Base-by-base conservation (phyloP, 2,888 invertebrate species). In the Strigamia maritima region DNA sequence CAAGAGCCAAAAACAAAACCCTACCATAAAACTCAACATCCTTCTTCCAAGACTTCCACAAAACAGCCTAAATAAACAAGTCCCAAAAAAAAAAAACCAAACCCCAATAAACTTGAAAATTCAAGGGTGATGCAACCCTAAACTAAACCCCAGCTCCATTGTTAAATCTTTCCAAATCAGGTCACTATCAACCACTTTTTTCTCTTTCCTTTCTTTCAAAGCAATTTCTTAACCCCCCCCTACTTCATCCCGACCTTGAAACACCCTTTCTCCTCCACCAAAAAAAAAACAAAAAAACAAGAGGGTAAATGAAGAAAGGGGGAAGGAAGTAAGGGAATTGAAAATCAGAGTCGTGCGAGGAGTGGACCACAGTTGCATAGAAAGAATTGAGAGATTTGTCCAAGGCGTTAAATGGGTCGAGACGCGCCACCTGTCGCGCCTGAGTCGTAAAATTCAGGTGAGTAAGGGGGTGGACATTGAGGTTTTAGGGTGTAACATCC, bases 351-450 rank as follows among this genome's bases (percentile, higher is more conserved):
- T 14, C 4, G 44, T 6, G 12, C 10, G 44, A n/a, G n/a, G 44
- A 44, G 44, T 44, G 44, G 16, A 16, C 16, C 12, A 16, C 3
- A 22, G 22, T 19, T 60, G 19, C 19, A 60, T 60, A 60, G 24
- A 65, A n/a, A n/a, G 16, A 44, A 44, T n/a, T 44, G 16, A 16
- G 24, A 65, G 4, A 65, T 65, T 65, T 65, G 60, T 65, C 24
- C 60, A 24, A 19, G 22, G 60, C 19, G 60, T 22, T 65, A 65
- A 65, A 65, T 65, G 60, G 60, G 60, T 65, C 60, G 60, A 1
- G 60, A 65, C 60, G 60, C 60, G 60, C 60, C 60, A 65, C 60
- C 60, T 65, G 60, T 65, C 60, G 60, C 24, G 60, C 12, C 60
- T 65, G 1, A 19, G 60, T 65, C 24, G 60, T 65, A 65, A 65